Conservation (phyloP, 2,888 invertebrate species). For the Erebia ligea region DNA sequence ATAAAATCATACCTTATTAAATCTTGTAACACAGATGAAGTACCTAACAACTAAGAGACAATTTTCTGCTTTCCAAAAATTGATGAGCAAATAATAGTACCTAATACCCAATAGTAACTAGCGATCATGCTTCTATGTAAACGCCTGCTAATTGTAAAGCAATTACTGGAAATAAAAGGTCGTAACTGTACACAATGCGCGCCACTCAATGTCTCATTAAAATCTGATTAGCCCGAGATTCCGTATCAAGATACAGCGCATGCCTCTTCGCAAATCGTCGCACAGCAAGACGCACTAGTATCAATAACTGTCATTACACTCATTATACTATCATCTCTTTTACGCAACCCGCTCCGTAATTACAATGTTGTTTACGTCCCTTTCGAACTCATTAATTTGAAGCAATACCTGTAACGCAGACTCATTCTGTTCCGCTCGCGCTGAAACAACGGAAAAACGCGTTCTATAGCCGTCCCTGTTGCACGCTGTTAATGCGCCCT, state of each 20-base stretch:
- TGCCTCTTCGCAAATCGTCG: conserved; percentile 52
- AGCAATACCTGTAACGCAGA: conserved; percentile 58
- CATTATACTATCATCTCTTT: conserved; percentile 79
- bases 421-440: conserved; percentile 74
- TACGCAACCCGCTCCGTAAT: conserved; percentile 73
- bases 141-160: conserved; percentile 24
- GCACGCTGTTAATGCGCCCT: conserved; percentile 48
- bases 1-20: not conserved
- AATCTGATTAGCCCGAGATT: conserved; percentile 71
- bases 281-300: conserved; percentile 50
- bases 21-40: not conserved
- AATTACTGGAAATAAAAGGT: conserved; percentile 14
- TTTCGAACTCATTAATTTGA: conserved; percentile 76
- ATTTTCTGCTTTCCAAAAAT: not conserved
- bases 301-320: conserved; percentile 79
- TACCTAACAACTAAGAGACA: too few relatives aligned
- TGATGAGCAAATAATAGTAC: not conserved
- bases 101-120: conserved; percentile 8
- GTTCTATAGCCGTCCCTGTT: conserved; percentile 63
- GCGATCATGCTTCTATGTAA: not conserved
- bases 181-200: conserved; percentile 35
- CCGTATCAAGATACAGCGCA: conserved; percentile 58
- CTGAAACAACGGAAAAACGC: conserved; percentile 59
- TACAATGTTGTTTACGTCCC: conserved; percentile 76
- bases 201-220: conserved; percentile 64